A percentile compares a stretch with the other conserved stretches of the same genome.
These are phyloP conservation scores for Borostomias antarcticus DNA, from an alignment of 2,797 vertebrate species.

Conservation along the genomic window DNA sequence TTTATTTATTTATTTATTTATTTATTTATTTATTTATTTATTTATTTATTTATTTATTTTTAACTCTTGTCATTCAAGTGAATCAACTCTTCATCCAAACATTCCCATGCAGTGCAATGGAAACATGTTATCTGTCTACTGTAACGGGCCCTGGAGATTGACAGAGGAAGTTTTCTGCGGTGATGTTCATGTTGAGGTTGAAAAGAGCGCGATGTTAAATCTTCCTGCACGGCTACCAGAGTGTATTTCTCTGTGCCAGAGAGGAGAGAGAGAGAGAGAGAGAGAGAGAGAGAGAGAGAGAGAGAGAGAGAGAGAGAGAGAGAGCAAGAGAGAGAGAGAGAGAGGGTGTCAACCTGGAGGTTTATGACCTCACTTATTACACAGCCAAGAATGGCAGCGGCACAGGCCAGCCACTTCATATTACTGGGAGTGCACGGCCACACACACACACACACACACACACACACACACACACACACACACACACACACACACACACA, in stretches of 20 bases:
- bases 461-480: background rate
- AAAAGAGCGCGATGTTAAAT: constrained; percentile 8
- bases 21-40: too few relatives aligned
- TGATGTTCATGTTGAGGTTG: background rate
- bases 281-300: too few relatives aligned
- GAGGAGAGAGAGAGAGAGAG: too few relatives aligned
- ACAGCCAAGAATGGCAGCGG: background rate
- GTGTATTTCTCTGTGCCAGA: constrained; percentile 10
- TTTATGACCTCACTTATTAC: constrained; percentile 25
- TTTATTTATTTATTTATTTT: too few relatives aligned
- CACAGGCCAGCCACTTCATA: background rate
- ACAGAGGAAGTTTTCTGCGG: constrained; percentile 1
- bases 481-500: constrained; percentile 1
- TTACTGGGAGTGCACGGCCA: background rate
- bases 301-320: too few relatives aligned
- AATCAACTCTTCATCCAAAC: background rate
- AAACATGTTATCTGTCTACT: too few relatives aligned
- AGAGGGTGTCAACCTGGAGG: constrained; percentile 10
- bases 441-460: background rate
- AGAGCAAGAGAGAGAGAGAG: too few relatives aligned
- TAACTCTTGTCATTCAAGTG: background rate
- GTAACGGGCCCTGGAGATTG: background rate
- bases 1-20: too few relatives aligned
- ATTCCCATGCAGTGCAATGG: background rate
- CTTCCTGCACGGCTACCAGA: background rate